phyloP scores from a whole-genome alignment of 2,797 vertebrate genomes.

The Pogoniulus pusillus region DNA sequence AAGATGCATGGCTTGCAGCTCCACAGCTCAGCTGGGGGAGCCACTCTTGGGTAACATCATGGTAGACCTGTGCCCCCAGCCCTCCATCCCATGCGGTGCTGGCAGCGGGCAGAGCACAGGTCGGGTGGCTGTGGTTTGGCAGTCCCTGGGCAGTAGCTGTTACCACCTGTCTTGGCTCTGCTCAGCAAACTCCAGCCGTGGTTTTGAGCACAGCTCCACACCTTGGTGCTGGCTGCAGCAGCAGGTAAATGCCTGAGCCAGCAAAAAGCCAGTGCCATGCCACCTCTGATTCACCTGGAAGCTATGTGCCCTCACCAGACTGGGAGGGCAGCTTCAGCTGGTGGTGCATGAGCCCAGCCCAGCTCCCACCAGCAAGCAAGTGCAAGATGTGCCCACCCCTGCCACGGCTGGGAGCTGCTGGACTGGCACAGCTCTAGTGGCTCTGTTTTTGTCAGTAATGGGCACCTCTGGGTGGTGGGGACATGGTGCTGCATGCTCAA shows the following conservation, averaged over 20 bases:
- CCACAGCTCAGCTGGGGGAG: neutral
- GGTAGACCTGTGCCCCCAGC: neutral
- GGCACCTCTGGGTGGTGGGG: too few species aligned
- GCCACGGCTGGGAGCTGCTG: too few species aligned
- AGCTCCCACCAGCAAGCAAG: too few species aligned
- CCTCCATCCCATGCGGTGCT: accelerated
- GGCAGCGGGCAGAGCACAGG: accelerated
- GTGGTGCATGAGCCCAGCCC: too few species aligned
- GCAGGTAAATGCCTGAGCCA: neutral
- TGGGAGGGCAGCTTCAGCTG: too few species aligned
- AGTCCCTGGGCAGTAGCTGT: accelerated
- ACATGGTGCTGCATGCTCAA: too few species aligned
- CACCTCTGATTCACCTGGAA: neutral
- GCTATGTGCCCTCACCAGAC: neutral
- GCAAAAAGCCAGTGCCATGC: neutral
- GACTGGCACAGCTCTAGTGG: too few species aligned
- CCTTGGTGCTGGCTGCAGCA: neutral
- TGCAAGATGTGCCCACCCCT: too few species aligned
- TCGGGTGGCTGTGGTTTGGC: neutral
- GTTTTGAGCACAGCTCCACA: neutral
- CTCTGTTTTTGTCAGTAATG: too few species aligned
- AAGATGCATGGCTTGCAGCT: neutral
- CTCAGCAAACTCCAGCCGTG: accelerated
- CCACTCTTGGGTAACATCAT: accelerated
- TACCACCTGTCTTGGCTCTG: neutral